A percentile compares a stretch with the other conserved stretches of the same genome.
Evolutionary conservation across 1,140 invertebrate genomes (phyloP).

Genomic region (Atta colombica): DNA sequence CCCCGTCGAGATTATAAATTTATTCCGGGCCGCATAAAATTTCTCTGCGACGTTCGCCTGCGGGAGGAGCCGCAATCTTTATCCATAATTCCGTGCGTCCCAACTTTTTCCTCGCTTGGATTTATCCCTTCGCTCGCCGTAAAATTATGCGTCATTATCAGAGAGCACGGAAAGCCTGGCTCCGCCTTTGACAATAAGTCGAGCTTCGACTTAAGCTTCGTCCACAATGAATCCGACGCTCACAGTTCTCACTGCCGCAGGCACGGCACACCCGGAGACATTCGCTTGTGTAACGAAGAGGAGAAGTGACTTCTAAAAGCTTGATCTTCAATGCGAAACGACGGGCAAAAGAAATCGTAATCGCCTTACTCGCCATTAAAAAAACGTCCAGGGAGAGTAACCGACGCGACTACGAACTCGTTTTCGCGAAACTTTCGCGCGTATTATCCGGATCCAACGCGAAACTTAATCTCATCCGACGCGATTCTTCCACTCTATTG

Average conservation of each 20-base stretch:
- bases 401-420: not conserved
- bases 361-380: conserved; percentile 58
- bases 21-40: conserved; percentile 47
- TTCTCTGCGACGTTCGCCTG: not conserved
- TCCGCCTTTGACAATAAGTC: conserved; percentile 59
- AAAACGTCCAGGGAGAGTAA: conserved; percentile 20
- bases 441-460: conserved; percentile 41
- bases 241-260: not conserved
- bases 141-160: conserved; percentile 65
- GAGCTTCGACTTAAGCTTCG: conserved; percentile 28
- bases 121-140: conserved; percentile 38
- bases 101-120: conserved; percentile 42
- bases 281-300: not conserved
- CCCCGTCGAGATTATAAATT: conserved; percentile 56
- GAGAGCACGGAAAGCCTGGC: not conserved
- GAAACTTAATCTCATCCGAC: conserved; percentile 38
- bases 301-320: conserved; percentile 37
- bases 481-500: conserved; percentile 26
- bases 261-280: not conserved
- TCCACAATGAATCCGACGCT: conserved; percentile 36
- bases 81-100: conserved; percentile 17
- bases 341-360: conserved; percentile 37
- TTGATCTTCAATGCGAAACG: conserved; percentile 55
- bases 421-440: conserved; percentile 34
- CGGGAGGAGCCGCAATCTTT: conserved; percentile 39